These are phyloP conservation scores for Apogon hyalosoma DNA, from an alignment of 2,797 vertebrate genomes.

Conservation along the genomic window DNA sequence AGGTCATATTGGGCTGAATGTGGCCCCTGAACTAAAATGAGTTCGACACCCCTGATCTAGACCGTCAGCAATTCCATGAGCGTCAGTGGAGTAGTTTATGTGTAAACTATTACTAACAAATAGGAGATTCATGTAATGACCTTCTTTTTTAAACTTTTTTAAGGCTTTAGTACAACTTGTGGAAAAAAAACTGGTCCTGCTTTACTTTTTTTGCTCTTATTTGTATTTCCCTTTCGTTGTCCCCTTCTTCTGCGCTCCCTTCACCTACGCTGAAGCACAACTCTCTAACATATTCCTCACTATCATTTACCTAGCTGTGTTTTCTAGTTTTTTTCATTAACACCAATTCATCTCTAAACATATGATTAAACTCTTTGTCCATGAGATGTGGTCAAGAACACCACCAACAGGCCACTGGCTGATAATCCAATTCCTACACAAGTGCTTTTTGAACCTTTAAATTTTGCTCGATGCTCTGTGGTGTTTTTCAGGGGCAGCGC, in stretches of 20 bases:
- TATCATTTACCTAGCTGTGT: conserved; percentile 21
- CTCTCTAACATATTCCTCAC: conserved; percentile 38
- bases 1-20: too few relatives aligned
- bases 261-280: conserved; percentile 34
- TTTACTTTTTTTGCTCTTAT: too few relatives aligned
- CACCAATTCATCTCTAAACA: conserved; percentile 29
- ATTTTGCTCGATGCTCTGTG: conserved; percentile 21
- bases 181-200: too few relatives aligned
- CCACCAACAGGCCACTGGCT: conserved; percentile 9
- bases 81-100: too few relatives aligned
- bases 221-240: conserved; percentile 5
- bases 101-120: too few relatives aligned
- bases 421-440: conserved; percentile 38
- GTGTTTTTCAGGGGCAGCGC: conserved; percentile 35
- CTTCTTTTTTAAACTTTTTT: too few relatives aligned
- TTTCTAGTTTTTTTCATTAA: not conserved
- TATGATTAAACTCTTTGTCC: conserved; percentile 35
- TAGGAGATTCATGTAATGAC: too few relatives aligned
- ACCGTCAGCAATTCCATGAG: too few relatives aligned
- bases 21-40: too few relatives aligned
- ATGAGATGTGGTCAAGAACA: conserved; percentile 38
- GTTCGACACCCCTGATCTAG: too few relatives aligned
- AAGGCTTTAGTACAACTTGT: too few relatives aligned
- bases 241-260: conserved; percentile 29
- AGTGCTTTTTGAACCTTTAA: conserved; percentile 47